Evolutionary conservation across 2,113 vertebrate species (phyloP).

Genomic region (Etia nguti): DNA sequence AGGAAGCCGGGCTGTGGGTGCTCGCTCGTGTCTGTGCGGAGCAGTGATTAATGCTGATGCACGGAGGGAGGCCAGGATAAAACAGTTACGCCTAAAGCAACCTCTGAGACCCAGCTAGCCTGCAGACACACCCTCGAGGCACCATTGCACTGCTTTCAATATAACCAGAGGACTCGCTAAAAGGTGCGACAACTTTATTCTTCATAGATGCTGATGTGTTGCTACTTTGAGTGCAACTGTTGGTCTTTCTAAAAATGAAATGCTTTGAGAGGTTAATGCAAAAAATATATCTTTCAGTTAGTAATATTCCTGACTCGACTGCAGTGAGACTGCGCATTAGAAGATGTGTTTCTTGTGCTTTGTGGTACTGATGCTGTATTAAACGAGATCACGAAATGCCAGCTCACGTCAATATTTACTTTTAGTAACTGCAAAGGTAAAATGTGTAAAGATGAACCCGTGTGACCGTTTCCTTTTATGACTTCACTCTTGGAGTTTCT

Average conservation of each 20-base stretch:
- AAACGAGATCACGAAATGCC: background rate
- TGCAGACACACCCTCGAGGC: slow-evolving; percentile 45
- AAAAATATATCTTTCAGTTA: slow-evolving; percentile 16
- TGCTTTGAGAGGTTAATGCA: slow-evolving; percentile 33
- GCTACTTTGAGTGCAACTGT: slow-evolving; percentile 8
- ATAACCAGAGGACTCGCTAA: slow-evolving; percentile 15
- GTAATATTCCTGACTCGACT: background rate
- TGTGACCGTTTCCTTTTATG: background rate
- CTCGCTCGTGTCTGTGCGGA: slow-evolving; percentile 14
- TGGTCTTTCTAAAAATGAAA: slow-evolving; percentile 23
- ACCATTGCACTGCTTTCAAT: slow-evolving; percentile 4
- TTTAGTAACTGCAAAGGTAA: background rate
- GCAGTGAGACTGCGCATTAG: background rate
- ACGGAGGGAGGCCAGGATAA: slow-evolving; percentile 32
- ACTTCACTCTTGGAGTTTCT: background rate
- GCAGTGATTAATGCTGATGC: slow-evolving; percentile 47
- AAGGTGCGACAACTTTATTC: slow-evolving; percentile 32
- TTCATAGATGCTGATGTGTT: slow-evolving; percentile 4
- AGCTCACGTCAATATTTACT: background rate
- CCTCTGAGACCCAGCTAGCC: slow-evolving; percentile 39
- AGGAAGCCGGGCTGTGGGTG: background rate
- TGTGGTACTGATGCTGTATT: background rate
- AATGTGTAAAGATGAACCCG: background rate
- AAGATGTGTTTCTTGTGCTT: background rate
- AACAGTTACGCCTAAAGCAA: slow-evolving; percentile 44